Base-by-base conservation (phyloP, 2,113 vertebrate species). In the Phainopepla nitens region DNA sequence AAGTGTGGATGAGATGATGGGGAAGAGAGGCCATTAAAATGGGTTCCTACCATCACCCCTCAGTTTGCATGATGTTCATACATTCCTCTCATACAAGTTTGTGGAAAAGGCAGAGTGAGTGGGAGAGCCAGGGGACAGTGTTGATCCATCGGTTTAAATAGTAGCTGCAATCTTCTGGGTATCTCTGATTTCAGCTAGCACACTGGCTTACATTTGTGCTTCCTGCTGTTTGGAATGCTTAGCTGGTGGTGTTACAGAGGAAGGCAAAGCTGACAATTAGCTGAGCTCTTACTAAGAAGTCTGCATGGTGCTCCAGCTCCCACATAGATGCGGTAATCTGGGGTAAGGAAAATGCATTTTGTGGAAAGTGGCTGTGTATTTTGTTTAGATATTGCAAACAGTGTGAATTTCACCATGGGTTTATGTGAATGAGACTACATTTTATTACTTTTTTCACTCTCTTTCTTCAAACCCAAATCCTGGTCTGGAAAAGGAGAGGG, bases 251-350 rank as follows among this genome's bases (percentile, higher is more conserved):
- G 68, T 87, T 89, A 79, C 49, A 58, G 68, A 49, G 91, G 88
- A 81, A 71, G 76, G 87, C 68, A 86, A 90, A 93, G 83, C 88
- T 91, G 91, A 33, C 82, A 90, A 64, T 71, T 91, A 93, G 68
- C 68, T 80, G 86, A 96, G 35, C 44, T 42, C 9, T 50, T 47
- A 13, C 56, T 75, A 36, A 42, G 9, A 31, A 51, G 15, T 49
- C 64, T 89, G n/a, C 51, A 14, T 39, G 54, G 58, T 58, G 44
- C 35, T 68, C 33, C 33, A 3, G 41, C 57, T 78, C 61, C 51
- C 39, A 21, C 21, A 33, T 16, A 45, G 21, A 9, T 4, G 4
- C 24, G 45, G 45, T 35, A 54, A 21, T n/a, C 42, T 4, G 4
- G 24, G 28, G 16, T 41, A 21, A 78, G 47, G 45, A 61, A 57